Base-by-base conservation (phyloP, 2,113 vertebrate genomes). In the Catharus fuscescens region DNA sequence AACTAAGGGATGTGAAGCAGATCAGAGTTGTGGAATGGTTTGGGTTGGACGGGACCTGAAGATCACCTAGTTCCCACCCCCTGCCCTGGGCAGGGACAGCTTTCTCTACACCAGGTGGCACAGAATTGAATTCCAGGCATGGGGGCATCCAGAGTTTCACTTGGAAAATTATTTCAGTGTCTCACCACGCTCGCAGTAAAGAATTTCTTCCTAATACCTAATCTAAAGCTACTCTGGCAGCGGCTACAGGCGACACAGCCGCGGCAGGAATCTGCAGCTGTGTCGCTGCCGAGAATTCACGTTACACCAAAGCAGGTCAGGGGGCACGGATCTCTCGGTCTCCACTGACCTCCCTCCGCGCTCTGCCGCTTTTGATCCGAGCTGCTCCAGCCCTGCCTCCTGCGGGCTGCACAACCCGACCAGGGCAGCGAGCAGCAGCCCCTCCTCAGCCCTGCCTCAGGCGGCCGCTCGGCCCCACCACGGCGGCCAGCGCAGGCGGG, bases 401-500 rank as follows among this genome's bases (percentile, higher is more conserved):
- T 1, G 61, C 5, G 8, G 8, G 42, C 44, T 5, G 25, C 32
- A 28, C 32, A 69, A 17, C 40, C 48, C 18, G 40, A 28, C 4
- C 42, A 17, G 2, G 17, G 59, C 44, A 34, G 61, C 20, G 9
- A 88, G n/a, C 45, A 18, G 36, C 74, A 8, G 29, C 24, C 34
- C 29, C 6, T 4, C 3, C 31, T 16, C 28, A 11, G 3, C 48
- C 16, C 3, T 8, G 42, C 66, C 76, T 79, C 74, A 47, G 38
- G 18, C 45, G 9, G 21, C 62, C 53, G 26, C 54, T 45, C 72
- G 36, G 7, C 42, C n/a, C 31, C 36, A n/a, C 24, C 62, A 18
- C 24, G 6, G 69, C 6, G 4, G 5, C 14, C 16, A 3, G 13
- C 2, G 24, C n/a, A 13, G 29, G 2, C 5, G 29, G 18, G 13